Evolutionary conservation across 2,888 invertebrate genomes (phyloP).

Genomic region (Nomada hirtipes): DNA sequence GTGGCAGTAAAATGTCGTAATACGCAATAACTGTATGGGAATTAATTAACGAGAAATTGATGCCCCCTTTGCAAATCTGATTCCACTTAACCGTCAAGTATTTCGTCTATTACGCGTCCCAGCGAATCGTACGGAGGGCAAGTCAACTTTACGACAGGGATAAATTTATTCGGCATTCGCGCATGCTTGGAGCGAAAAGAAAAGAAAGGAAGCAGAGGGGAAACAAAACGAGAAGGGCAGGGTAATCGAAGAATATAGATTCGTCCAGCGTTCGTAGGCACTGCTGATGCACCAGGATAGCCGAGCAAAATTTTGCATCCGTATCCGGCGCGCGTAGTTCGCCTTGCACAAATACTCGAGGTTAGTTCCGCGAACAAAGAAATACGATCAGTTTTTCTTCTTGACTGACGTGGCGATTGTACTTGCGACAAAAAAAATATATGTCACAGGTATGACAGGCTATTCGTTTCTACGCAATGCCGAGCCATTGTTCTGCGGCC

Average conservation of each 20-base stretch:
- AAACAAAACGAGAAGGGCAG: not conserved
- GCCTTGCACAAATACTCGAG: conserved; percentile 18
- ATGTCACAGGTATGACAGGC: conserved; percentile 65
- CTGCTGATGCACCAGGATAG: not conserved
- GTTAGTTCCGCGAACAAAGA: conserved; percentile 53
- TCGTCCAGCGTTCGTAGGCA: not conserved
- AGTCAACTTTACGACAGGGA: not conserved
- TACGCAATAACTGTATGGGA: conserved; percentile 37
- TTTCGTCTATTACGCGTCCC: not conserved
- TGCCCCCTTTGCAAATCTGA: conserved; percentile 24
- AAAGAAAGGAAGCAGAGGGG: not conserved
- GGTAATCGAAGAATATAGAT: conserved; percentile 10
- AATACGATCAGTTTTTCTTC: conserved; percentile 66
- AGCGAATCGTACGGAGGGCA: not conserved
- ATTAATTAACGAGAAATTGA: conserved; percentile 40
- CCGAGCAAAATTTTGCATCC: conserved; percentile 9
- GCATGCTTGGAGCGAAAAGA: not conserved
- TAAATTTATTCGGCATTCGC: conserved; percentile 11
- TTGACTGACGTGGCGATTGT: conserved; percentile 57
- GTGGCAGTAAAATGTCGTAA: conserved; percentile 36
- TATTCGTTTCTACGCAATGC: conserved; percentile 59
- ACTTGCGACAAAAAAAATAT: conserved; percentile 54
- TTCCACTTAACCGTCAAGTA: conserved; percentile 28
- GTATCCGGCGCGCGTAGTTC: conserved; percentile 21
- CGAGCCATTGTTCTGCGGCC: conserved; percentile 54